A percentile compares a stretch with the other conserved stretches of the same genome.
Evolutionary conservation across 2,888 invertebrate genomes (phyloP).

Genomic region (Drosophila mettleri): DNA sequence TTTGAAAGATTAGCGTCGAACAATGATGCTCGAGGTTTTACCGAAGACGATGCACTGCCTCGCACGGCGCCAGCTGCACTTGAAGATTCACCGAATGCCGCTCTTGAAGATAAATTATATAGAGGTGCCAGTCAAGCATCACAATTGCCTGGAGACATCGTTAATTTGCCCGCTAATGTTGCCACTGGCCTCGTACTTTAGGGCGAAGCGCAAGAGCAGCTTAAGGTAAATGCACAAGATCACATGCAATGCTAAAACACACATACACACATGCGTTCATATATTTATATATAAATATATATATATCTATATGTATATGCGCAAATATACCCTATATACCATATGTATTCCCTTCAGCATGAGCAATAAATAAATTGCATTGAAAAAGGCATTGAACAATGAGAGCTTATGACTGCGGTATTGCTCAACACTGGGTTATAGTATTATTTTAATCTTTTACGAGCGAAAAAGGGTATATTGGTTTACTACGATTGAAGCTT

Average conservation of each 20-base stretch:
- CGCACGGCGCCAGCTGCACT: too few relatives aligned
- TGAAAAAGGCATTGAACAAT: constrained; percentile 1
- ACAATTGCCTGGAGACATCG: too few relatives aligned
- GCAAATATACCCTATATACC: background rate
- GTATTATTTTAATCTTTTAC: background rate
- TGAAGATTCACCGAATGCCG: too few relatives aligned
- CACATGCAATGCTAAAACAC: background rate
- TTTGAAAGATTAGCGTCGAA: too few relatives aligned
- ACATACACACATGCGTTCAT: constrained; percentile 30
- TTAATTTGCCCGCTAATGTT: background rate
- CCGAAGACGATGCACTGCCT: too few relatives aligned
- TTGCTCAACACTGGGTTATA: constrained; percentile 8
- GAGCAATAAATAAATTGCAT: constrained; percentile 55
- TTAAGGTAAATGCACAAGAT: constrained; percentile 17
- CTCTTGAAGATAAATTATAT: too few relatives aligned
- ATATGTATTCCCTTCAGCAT: constrained; percentile 43
- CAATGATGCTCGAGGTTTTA: too few relatives aligned
- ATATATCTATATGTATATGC: background rate
- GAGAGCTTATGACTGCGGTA: background rate
- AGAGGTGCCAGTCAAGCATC: too few relatives aligned
- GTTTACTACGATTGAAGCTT: too few relatives aligned
- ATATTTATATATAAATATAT: constrained; percentile 11
- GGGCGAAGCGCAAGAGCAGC: background rate
- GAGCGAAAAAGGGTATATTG: background rate
- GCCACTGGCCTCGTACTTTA: background rate